Base-by-base conservation (phyloP, 2,113 vertebrate species). In the Anser brachyrhynchus region DNA sequence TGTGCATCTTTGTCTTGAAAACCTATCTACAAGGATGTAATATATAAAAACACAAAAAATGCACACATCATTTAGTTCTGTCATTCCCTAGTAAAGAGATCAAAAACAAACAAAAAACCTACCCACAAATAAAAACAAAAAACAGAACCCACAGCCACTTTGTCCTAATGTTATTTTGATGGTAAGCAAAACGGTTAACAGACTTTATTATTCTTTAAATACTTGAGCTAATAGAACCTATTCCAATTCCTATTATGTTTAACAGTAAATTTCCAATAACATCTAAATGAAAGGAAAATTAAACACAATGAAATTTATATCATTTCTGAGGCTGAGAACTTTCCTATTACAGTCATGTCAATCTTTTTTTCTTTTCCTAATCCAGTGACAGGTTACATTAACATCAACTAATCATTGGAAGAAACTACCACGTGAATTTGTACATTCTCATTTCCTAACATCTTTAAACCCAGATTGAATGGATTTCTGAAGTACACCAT, bases 341-440 rank as follows among this genome's bases (percentile, higher is more conserved):
- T 72, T 84, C 19, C 54, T 77, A 26, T 90, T 88, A 81, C 15
- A 90, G 29, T 14, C 31, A 66, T 4, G 11, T 22, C 71, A 85
- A 90, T 62, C 17, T 61, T 89, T 41, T 62, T 82, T 79, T 44
- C 29, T 57, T 88, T 94, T 88, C 49, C 51, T 87, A 55, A 54
- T 85, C 57, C 84, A 79, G 55, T 57, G 79, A 39, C 76, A 86
- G 12, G 26, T 72, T 88, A 74, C 22, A 78, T 93, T 83, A 88
- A 65, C 39, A 92, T 61, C 66, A 92, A 66, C 75, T 92, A 76
- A 91, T 84, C 71, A 70, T 1, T n/a, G 26, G 51, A 25, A 95
- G 51, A 59, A 74, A 71, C 13, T 21, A 77, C 52, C 79, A 71
- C 88, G 52, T 55, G 39, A 86, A 95, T 88, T 90, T 59, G 46